Conservation (phyloP, 2,888 invertebrate genomes). For the Drosophila phalerata region DNA sequence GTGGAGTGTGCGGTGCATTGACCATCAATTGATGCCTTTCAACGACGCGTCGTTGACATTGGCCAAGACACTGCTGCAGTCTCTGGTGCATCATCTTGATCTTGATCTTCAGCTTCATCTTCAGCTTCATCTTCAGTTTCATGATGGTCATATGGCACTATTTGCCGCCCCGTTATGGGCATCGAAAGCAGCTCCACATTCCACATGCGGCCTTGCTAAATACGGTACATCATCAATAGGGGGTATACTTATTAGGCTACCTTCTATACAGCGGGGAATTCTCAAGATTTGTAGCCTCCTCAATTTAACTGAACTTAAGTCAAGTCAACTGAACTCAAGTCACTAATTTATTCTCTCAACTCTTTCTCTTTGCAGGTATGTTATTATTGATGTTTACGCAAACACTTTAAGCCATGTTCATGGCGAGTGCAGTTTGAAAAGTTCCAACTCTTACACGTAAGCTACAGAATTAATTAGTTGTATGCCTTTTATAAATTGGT, state of each 20-base stretch:
- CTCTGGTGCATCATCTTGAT: conserved; percentile 14
- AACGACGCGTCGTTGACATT: conserved; percentile 54
- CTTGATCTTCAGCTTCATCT: conserved; percentile 5
- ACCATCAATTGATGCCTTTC: conserved; percentile 69
- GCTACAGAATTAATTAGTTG: background rate
- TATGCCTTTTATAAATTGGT: background rate
- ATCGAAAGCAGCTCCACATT: conserved; percentile 60
- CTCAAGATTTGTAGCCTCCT: conserved; percentile 13
- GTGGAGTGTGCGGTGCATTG: conserved; percentile 58
- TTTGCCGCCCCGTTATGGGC: conserved; percentile 37
- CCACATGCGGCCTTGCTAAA: conserved; percentile 67
- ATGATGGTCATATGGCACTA: conserved; percentile 50
- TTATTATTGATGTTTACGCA: conserved; percentile 18
- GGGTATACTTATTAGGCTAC: conserved; percentile 24
- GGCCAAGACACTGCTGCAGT: conserved; percentile 23
- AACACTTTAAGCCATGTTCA: conserved; percentile 17
- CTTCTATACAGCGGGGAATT: conserved; percentile 27
- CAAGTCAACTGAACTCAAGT: conserved; percentile 6
- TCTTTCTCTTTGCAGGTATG: conserved; percentile 52
- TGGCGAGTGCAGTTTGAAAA: conserved; percentile 12
- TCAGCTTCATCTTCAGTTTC: conserved; percentile 28
- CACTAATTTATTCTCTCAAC: conserved; percentile 36
- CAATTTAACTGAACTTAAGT: conserved; percentile 4
- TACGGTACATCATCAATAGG: conserved; percentile 34
- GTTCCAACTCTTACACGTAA: background rate